These are phyloP conservation scores for Ephydatia muelleri DNA, from an alignment of 37 sponge, comb jelly and placozoan species.

Conservation along the genomic window DNA sequence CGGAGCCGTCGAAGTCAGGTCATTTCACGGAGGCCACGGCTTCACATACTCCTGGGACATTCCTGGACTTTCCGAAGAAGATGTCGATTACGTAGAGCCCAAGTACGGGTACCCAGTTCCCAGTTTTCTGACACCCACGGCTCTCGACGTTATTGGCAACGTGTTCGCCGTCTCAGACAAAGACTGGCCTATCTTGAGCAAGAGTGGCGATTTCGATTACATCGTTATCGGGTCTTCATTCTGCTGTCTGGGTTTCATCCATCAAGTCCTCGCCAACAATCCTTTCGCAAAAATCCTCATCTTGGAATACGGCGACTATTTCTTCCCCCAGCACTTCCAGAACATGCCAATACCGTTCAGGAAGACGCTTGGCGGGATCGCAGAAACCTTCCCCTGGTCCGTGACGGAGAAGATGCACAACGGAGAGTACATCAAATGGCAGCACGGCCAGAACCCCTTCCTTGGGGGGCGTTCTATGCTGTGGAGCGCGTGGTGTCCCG, in stretches of 20 bases:
- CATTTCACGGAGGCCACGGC: too few species aligned
- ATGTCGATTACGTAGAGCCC: background rate
- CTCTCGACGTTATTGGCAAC: slow-evolving; percentile 5
- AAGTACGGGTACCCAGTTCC: slow-evolving; percentile 37
- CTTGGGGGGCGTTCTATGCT: slow-evolving; percentile 46
- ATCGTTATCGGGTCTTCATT: slow-evolving; percentile 50
- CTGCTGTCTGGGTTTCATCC: slow-evolving; percentile 35
- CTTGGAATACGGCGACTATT: slow-evolving; percentile 37
- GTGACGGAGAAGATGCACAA: slow-evolving; percentile 19
- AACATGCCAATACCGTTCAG: slow-evolving; percentile 30
- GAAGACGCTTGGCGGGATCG: background rate
- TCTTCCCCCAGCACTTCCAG: slow-evolving; percentile 49
- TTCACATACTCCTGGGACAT: too few species aligned
- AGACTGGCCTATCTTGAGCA: slow-evolving; percentile 18
- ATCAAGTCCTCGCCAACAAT: slow-evolving; percentile 17
- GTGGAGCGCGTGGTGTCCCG: slow-evolving; percentile 54
- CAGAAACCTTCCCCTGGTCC: slow-evolving; percentile 43
- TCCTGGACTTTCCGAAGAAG: slow-evolving; percentile 1
- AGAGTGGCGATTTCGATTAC: slow-evolving; percentile 34
- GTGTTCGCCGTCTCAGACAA: slow-evolving; percentile 31
- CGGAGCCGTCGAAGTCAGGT: too few species aligned
- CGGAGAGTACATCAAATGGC: slow-evolving; percentile 49
- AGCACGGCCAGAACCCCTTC: slow-evolving; percentile 32
- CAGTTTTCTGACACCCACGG: background rate
- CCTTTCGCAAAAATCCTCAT: slow-evolving; percentile 59